phyloP scores from a whole-genome alignment of 2,888 invertebrate genomes.

The Drosophila formosana region DNA sequence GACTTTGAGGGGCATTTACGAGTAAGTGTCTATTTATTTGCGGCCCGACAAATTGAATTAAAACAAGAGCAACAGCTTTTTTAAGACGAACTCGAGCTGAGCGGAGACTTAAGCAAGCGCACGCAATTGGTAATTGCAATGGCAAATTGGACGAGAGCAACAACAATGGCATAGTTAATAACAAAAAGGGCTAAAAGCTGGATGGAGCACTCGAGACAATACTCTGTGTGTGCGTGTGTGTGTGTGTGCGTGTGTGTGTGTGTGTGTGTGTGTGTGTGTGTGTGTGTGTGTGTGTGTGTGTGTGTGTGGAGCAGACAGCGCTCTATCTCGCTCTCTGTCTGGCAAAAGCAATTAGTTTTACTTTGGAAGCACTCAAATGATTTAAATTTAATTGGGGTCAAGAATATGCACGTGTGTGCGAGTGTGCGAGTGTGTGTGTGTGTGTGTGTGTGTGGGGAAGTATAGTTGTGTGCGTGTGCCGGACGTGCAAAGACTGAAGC shows the following conservation, averaged over 20 bases:
- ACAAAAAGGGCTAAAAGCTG: conserved; percentile 18
- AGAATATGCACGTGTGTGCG: conserved; percentile 38
- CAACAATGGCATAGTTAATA: conserved; percentile 16
- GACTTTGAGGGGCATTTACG: conserved; percentile 32
- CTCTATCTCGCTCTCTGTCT: background rate
- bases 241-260: background rate
- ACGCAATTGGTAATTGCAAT: conserved; percentile 55
- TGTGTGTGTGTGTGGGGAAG: background rate
- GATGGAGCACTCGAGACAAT: conserved; percentile 43
- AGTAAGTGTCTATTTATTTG: conserved; percentile 69
- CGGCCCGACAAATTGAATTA: conserved; percentile 75
- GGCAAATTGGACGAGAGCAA: conserved; percentile 45
- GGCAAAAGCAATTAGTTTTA: conserved; percentile 77
- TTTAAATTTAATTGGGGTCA: conserved; percentile 82
- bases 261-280: background rate
- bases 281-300: background rate
- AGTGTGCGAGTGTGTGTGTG: conserved; percentile 3
- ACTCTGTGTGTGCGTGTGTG: background rate
- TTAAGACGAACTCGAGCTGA: conserved; percentile 12
- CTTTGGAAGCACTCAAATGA: conserved; percentile 73
- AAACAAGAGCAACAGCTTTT: conserved; percentile 52
- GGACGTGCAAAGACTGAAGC: conserved; percentile 27
- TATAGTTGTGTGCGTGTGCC: conserved; percentile 15
- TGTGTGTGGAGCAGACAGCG: too few relatives aligned
- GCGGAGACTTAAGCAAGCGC: conserved; percentile 37